A percentile compares a stretch with the other conserved stretches of the same genome.
Evolutionary conservation across 2,797 vertebrate species (phyloP).

Genomic region (Morelia viridis): DNA sequence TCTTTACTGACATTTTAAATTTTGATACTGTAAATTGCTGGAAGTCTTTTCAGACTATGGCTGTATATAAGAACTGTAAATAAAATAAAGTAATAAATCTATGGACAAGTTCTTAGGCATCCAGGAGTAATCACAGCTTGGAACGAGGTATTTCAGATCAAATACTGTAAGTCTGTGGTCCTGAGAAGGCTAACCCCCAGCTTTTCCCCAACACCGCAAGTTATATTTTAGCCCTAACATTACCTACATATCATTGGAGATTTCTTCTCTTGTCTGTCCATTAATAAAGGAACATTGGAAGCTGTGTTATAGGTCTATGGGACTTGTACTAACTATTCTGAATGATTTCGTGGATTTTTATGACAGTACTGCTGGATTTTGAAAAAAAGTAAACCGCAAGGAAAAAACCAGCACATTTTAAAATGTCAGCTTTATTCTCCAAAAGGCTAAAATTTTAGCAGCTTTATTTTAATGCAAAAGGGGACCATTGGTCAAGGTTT

Average conservation of each 20-base stretch:
- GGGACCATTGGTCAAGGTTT: slow-evolving; percentile 7
- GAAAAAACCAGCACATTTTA: slow-evolving; percentile 22
- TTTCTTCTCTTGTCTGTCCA: background rate
- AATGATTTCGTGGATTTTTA: background rate
- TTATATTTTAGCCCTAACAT: background rate
- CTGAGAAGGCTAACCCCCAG: background rate
- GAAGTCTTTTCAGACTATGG: background rate
- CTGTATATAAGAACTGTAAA: background rate
- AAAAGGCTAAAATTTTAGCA: slow-evolving; percentile 41
- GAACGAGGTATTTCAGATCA: background rate
- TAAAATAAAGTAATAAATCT: background rate
- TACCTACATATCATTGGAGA: background rate
- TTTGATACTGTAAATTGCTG: background rate
- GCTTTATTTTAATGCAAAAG: slow-evolving; percentile 49
- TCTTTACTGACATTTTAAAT: background rate
- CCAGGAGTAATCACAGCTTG: background rate
- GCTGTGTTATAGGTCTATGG: no score
- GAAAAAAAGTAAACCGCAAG: background rate
- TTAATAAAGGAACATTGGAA: background rate
- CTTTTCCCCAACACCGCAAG: background rate
- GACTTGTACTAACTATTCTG: background rate
- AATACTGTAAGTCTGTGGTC: no score
- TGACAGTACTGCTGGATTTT: background rate
- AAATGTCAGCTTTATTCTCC: slow-evolving; percentile 36
- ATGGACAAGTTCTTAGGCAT: background rate